Evolutionary conservation across 2,113 vertebrate species (phyloP).

Genomic region (Aplodontia rufa): DNA sequence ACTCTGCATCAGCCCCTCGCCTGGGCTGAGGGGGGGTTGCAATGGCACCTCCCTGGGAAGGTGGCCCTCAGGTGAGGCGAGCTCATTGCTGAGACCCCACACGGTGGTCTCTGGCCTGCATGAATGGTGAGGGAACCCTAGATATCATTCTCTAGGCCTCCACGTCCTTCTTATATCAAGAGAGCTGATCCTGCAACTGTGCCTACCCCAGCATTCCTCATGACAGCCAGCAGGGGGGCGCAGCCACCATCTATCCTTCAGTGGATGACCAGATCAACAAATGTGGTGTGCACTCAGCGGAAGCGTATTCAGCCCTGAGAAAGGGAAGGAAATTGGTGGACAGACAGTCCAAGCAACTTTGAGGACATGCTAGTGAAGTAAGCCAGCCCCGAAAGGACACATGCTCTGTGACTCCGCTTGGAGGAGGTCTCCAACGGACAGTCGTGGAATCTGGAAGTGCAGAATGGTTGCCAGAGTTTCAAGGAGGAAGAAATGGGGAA

Average conservation of each 20-base stretch:
- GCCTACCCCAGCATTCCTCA: accelerated
- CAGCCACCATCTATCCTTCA: background rate
- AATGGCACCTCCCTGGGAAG: accelerated
- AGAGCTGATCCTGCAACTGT: background rate
- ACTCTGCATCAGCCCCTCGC: too few species aligned
- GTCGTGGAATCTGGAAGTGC: background rate
- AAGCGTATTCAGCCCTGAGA: background rate
- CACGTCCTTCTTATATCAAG: too few species aligned
- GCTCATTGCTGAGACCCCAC: too few species aligned
- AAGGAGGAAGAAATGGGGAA: background rate
- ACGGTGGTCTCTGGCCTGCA: background rate
- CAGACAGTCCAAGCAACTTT: background rate
- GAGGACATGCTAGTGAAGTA: background rate
- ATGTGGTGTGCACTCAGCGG: accelerated
- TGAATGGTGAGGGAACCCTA: accelerated
- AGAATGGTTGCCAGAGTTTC: accelerated
- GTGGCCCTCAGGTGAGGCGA: too few species aligned
- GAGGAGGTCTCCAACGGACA: accelerated
- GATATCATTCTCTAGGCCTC: background rate
- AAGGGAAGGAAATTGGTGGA: background rate
- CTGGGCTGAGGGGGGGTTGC: background rate
- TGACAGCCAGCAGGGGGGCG: background rate
- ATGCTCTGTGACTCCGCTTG: accelerated
- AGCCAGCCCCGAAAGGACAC: too few species aligned
- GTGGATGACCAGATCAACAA: accelerated